Conservation (phyloP, 2,113 vertebrate species). For the Vidua chalybeata region DNA sequence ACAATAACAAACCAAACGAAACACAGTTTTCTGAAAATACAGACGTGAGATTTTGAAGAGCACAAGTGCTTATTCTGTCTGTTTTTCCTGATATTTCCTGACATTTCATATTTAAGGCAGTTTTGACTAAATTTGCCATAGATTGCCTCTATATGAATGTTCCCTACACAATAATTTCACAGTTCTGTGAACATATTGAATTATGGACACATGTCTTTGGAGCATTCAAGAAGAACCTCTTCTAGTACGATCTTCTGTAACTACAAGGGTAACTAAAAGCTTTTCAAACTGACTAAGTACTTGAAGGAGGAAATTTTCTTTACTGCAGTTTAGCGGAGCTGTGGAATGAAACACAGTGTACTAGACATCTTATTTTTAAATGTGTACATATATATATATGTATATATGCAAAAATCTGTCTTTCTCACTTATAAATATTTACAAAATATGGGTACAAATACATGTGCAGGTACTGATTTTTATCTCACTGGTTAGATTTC, state of each 20-base stretch:
- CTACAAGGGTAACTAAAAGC: not conserved
- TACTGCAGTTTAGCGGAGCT: not conserved
- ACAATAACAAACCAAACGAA: not conserved
- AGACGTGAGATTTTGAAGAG: not conserved
- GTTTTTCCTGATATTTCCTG: not conserved
- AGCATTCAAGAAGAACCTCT: not conserved
- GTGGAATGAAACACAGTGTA: not conserved
- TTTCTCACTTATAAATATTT: not conserved
- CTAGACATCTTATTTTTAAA: not conserved
- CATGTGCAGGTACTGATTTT: not conserved
- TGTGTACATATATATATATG: not conserved
- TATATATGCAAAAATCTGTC: not conserved
- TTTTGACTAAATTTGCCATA: not conserved
- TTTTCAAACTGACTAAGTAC: not conserved
- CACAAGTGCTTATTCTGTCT: not conserved
- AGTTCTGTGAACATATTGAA: not conserved
- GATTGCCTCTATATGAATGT: not conserved
- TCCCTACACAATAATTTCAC: not conserved
- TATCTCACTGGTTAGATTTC: not conserved
- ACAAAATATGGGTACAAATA: not conserved
- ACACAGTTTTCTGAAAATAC: not conserved
- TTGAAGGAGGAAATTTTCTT: not conserved
- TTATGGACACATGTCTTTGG: not conserved
- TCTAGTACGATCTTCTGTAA: not conserved
- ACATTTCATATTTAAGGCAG: not conserved